phyloP scores from a whole-genome alignment of 2,888 invertebrate genomes.

The Megaustenia siamemsis region DNA sequence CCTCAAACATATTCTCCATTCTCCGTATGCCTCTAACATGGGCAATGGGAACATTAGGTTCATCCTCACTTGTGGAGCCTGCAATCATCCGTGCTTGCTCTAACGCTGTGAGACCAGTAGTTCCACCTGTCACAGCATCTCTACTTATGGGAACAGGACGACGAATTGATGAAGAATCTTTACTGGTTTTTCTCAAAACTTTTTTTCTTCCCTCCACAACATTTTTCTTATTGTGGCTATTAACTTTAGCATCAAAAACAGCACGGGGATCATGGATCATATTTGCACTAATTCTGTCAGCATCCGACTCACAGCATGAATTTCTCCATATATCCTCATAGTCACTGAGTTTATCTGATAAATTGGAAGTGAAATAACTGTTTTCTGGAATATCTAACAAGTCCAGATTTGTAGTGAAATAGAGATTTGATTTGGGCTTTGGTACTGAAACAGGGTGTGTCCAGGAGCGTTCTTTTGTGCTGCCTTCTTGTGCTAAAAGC shows the following conservation, averaged over 20 bases:
- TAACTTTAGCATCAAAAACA: conserved; percentile 46
- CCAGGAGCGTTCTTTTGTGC: conserved; percentile 28
- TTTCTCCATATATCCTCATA: conserved; percentile 93
- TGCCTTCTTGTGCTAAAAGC: not conserved
- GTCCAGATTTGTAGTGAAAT: conserved; percentile 66
- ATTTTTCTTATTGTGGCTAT: conserved; percentile 15
- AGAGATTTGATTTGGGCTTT: conserved; percentile 64
- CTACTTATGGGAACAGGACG: conserved; percentile 6
- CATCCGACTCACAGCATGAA: conserved; percentile 57
- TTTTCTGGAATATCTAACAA: conserved; percentile 68
- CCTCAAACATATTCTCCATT: conserved; percentile 43
- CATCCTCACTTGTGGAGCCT: conserved; percentile 50
- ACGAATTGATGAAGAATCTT: conserved; percentile 23
- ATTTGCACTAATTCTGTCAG: conserved; percentile 6
- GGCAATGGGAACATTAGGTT: conserved; percentile 23
- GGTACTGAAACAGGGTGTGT: conserved; percentile 36
- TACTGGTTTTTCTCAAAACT: conserved; percentile 44
- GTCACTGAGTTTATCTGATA: conserved; percentile 95
- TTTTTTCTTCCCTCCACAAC: conserved; percentile 41
- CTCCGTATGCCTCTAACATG: conserved; percentile 43
- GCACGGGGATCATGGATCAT: conserved; percentile 43
- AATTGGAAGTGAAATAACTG: conserved; percentile 89
- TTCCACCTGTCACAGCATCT: conserved; percentile 43
- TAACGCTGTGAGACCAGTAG: conserved; percentile 45
- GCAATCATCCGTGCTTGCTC: conserved; percentile 53